These are phyloP conservation scores for Rhegmatorhina hoffmannsi DNA, from an alignment of 2,113 vertebrate species.

Conservation along the genomic window DNA sequence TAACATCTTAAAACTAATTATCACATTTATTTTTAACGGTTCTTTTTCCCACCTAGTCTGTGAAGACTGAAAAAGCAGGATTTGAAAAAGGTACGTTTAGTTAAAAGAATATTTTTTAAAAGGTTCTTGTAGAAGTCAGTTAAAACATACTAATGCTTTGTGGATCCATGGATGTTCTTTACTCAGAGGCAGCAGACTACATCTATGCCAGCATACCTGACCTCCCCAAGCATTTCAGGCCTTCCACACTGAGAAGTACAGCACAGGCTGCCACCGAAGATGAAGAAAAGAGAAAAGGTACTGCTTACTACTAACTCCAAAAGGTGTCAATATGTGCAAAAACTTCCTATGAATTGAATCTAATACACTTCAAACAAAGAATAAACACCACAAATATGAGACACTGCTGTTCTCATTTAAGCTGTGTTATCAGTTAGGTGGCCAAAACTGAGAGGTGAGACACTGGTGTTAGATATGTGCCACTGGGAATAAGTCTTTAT, in stretches of 20 bases:
- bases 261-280: slow-evolving; percentile 43
- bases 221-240: slow-evolving; percentile 77
- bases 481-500: background rate
- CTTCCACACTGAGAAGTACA: slow-evolving; percentile 71
- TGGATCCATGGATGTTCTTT: slow-evolving; percentile 5
- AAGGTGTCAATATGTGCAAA: background rate
- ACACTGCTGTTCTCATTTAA: background rate
- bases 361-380: background rate
- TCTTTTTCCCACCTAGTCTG: slow-evolving; percentile 84
- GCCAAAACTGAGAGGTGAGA: background rate
- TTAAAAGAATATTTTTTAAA: background rate
- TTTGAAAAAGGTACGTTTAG: slow-evolving; percentile 81
- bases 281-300: slow-evolving; percentile 88
- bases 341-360: background rate
- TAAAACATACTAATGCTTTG: background rate
- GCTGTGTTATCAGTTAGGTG: background rate
- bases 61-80: slow-evolving; percentile 82
- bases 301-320: background rate
- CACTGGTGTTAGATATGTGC: background rate
- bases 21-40: slow-evolving; percentile 31
- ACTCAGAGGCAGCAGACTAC: slow-evolving; percentile 74
- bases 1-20: slow-evolving; percentile 40
- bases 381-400: background rate
- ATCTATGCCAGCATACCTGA: slow-evolving; percentile 81
- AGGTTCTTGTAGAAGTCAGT: background rate